Evolutionary conservation across 2,113 vertebrate species (phyloP), one percentile per base, ranked within the genome.

Genomic region (Morone chrysops): DNA sequence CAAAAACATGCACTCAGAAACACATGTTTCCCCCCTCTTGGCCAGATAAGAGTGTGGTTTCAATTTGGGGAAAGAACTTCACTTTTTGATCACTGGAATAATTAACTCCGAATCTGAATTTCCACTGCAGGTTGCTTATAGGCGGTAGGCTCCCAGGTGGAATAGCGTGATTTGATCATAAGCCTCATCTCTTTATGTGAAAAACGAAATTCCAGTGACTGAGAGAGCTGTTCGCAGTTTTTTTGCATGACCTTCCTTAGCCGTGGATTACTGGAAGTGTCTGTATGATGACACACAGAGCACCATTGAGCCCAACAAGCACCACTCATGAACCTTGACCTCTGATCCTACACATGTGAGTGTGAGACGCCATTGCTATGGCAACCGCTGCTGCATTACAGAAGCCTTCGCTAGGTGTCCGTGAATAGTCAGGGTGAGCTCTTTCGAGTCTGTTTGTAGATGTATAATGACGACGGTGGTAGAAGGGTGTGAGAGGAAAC

Each of bases 261-360:
- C 80, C 50, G 71, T 22, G 74, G 83, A 89, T 93, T 89, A 89
- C 90, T 86, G 86, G 76, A 91, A 90, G 86, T 74, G 86, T 74
- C 83, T 67, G 72, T 53, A 60, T 79, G 83, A 87, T 89, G 85
- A 91, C 90, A 92, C 90, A 93, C 90, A 93, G 89, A 92, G 89
- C 86, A 84, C 94, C 89, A 94, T 93, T 94, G 94, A 94, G 86
- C 82, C 87, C 84, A 40, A 70, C 53, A 13, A 83, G 83, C 75
- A 78, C 90, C 91, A 70, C 86, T 80, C 90, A 70, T 92, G 92
- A 93, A 93, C 92, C 85, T 81, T 91, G 84, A 94, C 90, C 94
- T 84, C 82, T 89, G 89, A 92, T 83, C 92, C 83, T 79, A 84
- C 86, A 83, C 92, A 93, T 89, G 84, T 83, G 83, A 92, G 92